Conservation (phyloP, 23 tunicate genomes). For the Corella eumyota region DNA sequence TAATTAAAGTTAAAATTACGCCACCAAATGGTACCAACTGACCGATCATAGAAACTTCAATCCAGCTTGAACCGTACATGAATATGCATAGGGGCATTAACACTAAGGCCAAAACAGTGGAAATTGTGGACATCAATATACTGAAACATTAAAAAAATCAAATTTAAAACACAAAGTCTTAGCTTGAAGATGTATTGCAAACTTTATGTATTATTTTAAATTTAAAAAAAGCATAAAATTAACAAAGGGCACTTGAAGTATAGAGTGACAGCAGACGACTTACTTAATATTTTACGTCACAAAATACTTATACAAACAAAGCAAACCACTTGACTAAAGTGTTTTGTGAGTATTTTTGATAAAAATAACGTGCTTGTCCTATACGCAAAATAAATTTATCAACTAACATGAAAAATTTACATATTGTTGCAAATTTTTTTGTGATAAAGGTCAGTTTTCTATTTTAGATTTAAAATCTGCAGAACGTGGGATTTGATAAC, state of each 20-base stretch:
- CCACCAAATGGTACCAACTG: conserved; percentile 64
- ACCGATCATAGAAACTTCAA: conserved; percentile 27
- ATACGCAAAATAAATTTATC: too few relatives aligned
- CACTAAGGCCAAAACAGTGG: conserved; percentile 44
- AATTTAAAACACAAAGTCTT: not conserved
- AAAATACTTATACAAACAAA: too few relatives aligned
- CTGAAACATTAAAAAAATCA: conserved; percentile 10
- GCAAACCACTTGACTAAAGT: too few relatives aligned
- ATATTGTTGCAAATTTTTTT: too few relatives aligned
- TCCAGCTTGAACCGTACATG: conserved; percentile 65
- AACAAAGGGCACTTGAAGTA: not conserved
- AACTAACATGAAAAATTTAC: too few relatives aligned
- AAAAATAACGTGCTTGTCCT: too few relatives aligned
- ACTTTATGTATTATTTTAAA: not conserved
- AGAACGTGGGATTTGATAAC: too few relatives aligned
- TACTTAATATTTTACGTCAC: too few relatives aligned
- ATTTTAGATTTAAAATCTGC: too few relatives aligned
- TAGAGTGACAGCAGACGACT: not conserved
- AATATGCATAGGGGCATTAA: conserved; percentile 59
- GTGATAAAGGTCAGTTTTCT: too few relatives aligned
- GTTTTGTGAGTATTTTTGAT: too few relatives aligned
- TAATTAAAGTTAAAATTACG: conserved; percentile 30
- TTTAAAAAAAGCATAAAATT: not conserved
- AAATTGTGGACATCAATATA: conserved; percentile 49
- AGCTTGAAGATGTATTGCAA: too few relatives aligned